Percentiles rank a stretch among this genome's conserved stretches.
Evolutionary conservation across 2,888 invertebrate species (phyloP).

Genomic region (Epinotia demarniana): DNA sequence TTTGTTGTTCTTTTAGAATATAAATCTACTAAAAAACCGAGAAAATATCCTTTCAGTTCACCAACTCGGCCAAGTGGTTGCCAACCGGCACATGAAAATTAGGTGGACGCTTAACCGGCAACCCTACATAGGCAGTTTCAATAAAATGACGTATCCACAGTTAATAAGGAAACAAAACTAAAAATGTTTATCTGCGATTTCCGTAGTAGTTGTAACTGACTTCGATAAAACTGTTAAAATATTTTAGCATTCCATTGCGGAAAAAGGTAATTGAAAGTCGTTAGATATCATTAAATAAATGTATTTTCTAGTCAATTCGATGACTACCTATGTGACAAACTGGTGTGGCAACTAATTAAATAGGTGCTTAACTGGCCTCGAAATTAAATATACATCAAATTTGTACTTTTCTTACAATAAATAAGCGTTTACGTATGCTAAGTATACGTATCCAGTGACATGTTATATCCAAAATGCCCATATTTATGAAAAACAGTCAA

Average conservation of each 20-base stretch:
- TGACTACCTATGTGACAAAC: not conserved
- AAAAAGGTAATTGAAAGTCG: constrained; percentile 36
- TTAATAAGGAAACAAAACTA: too few species aligned
- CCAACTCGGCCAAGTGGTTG: too few species aligned
- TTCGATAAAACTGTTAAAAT: too few species aligned
- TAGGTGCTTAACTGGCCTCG: not conserved
- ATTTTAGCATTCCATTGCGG: constrained; percentile 6
- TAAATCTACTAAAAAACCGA: too few species aligned
- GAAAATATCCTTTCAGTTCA: too few species aligned
- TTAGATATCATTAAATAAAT: constrained; percentile 33
- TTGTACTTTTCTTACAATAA: constrained; percentile 24
- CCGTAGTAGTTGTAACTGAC: not conserved
- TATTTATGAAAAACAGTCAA: not conserved
- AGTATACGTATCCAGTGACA: constrained; percentile 6
- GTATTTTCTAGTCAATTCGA: constrained; percentile 17
- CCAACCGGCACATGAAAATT: too few species aligned
- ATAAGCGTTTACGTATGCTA: constrained; percentile 3
- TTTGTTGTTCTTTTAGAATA: too few species aligned
- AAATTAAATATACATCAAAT: constrained; percentile 7
- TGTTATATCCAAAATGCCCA: not conserved
- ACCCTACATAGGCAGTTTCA: not conserved
- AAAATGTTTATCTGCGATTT: not conserved
- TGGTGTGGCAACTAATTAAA: not conserved
- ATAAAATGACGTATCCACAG: not conserved
- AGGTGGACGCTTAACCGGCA: too few species aligned